phyloP scores from a whole-genome alignment of 1,140 invertebrate species.

The Anoplophora glabripennis region DNA sequence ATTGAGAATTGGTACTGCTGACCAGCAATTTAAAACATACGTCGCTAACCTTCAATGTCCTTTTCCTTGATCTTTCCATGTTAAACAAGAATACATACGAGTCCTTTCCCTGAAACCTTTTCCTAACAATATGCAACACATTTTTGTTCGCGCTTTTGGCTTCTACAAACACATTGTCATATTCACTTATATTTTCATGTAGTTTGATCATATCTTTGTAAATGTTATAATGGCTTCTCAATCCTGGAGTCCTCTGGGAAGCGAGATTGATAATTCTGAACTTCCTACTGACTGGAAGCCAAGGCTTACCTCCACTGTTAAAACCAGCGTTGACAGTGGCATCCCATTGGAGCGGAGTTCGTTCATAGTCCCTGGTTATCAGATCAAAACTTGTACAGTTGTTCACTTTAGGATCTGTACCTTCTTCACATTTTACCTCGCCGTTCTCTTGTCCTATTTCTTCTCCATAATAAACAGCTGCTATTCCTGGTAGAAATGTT shows the following conservation, averaged over 20 bases:
- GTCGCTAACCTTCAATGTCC: too few species aligned
- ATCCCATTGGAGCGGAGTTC: slow-evolving; percentile 73
- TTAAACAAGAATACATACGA: too few species aligned
- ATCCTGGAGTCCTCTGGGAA: slow-evolving; percentile 16
- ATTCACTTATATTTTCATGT: too few species aligned
- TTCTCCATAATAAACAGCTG: slow-evolving; percentile 75
- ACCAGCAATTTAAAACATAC: too few species aligned
- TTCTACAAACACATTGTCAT: too few species aligned
- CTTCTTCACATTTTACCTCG: slow-evolving; percentile 52
- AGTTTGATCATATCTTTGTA: slow-evolving; percentile 22
- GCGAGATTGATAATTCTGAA: slow-evolving; percentile 57
- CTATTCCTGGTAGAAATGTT: slow-evolving; percentile 61
- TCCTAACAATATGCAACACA: too few species aligned
- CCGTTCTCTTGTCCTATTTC: slow-evolving; percentile 69
- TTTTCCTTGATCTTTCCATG: too few species aligned
- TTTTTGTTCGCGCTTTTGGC: too few species aligned
- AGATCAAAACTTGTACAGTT: slow-evolving; percentile 43
- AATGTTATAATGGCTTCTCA: slow-evolving; percentile 31
- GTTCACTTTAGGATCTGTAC: slow-evolving; percentile 51
- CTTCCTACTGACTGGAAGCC: slow-evolving; percentile 63
- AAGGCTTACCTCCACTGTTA: slow-evolving; percentile 48
- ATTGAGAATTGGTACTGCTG: too few species aligned
- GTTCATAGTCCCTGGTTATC: slow-evolving; percentile 50
- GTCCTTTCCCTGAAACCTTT: too few species aligned
- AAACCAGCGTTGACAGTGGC: slow-evolving; percentile 57